Evolutionary conservation across 1,140 invertebrate genomes (phyloP).

Genomic region (Eubasilissa regina): DNA sequence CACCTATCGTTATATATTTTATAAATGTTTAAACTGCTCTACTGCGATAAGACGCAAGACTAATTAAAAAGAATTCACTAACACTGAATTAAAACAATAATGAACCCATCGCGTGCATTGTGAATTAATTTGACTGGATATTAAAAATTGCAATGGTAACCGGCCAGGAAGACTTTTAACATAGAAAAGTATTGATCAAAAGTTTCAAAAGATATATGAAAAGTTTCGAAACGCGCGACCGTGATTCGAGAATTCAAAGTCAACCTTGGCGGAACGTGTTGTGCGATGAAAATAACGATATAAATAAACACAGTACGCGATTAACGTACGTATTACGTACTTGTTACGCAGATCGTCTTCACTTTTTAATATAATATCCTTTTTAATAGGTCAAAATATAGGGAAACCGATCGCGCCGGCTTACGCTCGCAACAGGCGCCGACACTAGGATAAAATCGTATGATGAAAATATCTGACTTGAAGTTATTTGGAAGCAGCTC

Average conservation of each 20-base stretch:
- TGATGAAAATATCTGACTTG: not conserved
- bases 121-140: not conserved
- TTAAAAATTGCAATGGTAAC: not conserved
- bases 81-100: not conserved
- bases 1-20: too few relatives aligned
- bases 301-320: slow-evolving; percentile 23
- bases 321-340: not conserved
- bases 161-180: not conserved
- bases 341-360: not conserved
- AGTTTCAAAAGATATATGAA: not conserved
- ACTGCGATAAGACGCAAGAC: not conserved
- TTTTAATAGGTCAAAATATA: not conserved
- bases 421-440: not conserved
- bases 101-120: not conserved
- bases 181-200: not conserved
- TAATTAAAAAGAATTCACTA: not conserved
- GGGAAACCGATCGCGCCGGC: not conserved
- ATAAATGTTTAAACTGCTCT: not conserved
- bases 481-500: not conserved
- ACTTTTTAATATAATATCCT: slow-evolving; percentile 5
- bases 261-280: slow-evolving; percentile 15
- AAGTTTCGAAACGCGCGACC: slow-evolving; percentile 21
- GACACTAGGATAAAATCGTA: not conserved
- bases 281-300: not conserved
- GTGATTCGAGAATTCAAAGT: slow-evolving; percentile 15